Conservation (phyloP, 2,113 vertebrate genomes). For the Rattus norvegicus region DNA sequence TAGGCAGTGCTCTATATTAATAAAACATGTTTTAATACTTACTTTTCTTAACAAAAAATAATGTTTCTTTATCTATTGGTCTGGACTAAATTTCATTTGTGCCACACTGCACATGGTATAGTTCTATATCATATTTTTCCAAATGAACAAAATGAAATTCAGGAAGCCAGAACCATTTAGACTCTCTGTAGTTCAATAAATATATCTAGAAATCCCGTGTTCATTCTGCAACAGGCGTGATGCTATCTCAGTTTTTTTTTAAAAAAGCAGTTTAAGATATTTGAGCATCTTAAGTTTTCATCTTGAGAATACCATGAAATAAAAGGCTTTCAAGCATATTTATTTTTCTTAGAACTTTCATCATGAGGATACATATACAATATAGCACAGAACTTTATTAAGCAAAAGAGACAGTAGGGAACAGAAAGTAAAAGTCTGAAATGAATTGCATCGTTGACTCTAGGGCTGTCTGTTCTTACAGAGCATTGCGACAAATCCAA, state of each 20-base stretch:
- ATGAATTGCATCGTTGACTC: conserved; percentile 26
- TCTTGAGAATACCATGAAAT: conserved; percentile 60
- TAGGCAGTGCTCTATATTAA: background rate
- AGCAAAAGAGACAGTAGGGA: background rate
- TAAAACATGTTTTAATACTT: conserved; percentile 30
- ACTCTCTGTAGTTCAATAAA: background rate
- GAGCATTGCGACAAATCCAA: conserved; percentile 31
- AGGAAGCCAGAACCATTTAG: background rate
- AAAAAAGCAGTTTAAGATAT: conserved; percentile 13
- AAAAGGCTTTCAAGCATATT: conserved; percentile 54
- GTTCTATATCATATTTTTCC: background rate
- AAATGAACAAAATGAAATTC: background rate
- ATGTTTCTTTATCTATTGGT: background rate
- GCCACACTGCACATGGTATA: background rate
- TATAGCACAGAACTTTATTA: background rate
- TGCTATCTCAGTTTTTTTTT: background rate
- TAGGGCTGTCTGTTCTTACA: conserved; percentile 40
- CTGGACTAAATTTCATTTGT: conserved; percentile 35
- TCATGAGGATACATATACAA: conserved; percentile 56
- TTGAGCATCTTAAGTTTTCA: conserved; percentile 31
- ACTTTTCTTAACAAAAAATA: conserved; percentile 44
- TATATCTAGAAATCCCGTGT: background rate
- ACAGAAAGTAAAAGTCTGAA: conserved; percentile 17
- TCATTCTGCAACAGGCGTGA: background rate
- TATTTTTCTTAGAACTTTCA: conserved; percentile 45